Percentiles rank a stretch among this genome's conserved stretches.
Conservation (phyloP, 2,113 vertebrate species). For the Leptobrachium ailaonicum region DNA sequence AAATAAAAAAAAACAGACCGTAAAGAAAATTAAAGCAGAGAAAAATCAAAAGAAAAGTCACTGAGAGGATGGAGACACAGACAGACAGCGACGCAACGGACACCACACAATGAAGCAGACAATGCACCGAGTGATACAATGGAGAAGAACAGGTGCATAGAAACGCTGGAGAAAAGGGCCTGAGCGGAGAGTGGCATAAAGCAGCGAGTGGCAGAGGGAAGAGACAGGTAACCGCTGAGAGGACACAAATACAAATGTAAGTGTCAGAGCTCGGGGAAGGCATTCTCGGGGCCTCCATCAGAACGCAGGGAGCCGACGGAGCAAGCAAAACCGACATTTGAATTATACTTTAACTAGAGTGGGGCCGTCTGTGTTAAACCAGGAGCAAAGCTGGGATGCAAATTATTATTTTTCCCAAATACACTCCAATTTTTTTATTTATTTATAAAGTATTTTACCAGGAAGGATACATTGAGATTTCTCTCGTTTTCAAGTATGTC, state of each 20-base stretch:
- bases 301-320: no score
- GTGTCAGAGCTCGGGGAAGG: background rate
- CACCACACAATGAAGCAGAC: background rate
- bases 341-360: no score
- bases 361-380: no score
- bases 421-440: no score
- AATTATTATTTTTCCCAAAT: no score
- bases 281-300: background rate
- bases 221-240: background rate
- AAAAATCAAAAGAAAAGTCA: background rate
- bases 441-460: no score
- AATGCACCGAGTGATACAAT: background rate
- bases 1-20: no score
- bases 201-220: background rate
- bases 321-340: no score
- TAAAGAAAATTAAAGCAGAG: no score
- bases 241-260: background rate
- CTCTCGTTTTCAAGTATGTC: no score
- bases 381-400: no score
- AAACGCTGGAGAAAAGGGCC: background rate
- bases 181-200: background rate
- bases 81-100: background rate
- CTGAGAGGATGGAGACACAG: background rate
- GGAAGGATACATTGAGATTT: no score
- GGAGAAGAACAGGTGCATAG: slow-evolving; percentile 9